Percentiles rank a stretch among this genome's conserved stretches.
Evolutionary conservation across 2,113 vertebrate genomes (phyloP).

Genomic region (Lichenostomus cassidix): DNA sequence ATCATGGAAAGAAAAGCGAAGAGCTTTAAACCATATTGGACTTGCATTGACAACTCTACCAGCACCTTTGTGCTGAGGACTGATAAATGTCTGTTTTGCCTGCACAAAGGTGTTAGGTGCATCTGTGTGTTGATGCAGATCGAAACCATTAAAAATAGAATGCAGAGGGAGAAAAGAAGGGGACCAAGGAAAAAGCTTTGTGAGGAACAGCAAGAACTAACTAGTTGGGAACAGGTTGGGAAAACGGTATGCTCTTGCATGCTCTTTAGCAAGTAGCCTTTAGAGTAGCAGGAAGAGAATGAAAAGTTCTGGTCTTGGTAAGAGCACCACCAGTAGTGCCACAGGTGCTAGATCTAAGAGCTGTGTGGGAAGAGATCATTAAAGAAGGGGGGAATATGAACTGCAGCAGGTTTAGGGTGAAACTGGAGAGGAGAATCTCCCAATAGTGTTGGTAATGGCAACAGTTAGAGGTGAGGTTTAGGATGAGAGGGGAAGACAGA

Average conservation of each 20-base stretch:
- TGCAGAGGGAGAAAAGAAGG: background rate
- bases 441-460: background rate
- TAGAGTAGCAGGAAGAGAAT: background rate
- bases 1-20: background rate
- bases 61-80: no score
- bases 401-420: background rate
- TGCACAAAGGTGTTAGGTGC: background rate
- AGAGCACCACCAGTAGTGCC: background rate
- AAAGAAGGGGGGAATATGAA: background rate
- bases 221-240: background rate
- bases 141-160: background rate
- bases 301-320: rapidly evolving
- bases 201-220: background rate
- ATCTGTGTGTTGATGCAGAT: background rate
- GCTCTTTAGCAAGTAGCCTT: background rate
- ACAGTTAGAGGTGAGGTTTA: background rate
- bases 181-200: background rate
- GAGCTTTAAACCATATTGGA: background rate
- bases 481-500: background rate
- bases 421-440: background rate
- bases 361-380: background rate
- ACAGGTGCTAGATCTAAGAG: background rate
- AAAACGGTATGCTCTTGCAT: background rate
- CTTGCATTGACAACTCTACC: background rate
- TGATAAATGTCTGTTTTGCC: no score